Evolutionary conservation across 2,113 vertebrate species (phyloP), one percentile per base, ranked within the genome.

Genomic region (Sylvietta virens): DNA sequence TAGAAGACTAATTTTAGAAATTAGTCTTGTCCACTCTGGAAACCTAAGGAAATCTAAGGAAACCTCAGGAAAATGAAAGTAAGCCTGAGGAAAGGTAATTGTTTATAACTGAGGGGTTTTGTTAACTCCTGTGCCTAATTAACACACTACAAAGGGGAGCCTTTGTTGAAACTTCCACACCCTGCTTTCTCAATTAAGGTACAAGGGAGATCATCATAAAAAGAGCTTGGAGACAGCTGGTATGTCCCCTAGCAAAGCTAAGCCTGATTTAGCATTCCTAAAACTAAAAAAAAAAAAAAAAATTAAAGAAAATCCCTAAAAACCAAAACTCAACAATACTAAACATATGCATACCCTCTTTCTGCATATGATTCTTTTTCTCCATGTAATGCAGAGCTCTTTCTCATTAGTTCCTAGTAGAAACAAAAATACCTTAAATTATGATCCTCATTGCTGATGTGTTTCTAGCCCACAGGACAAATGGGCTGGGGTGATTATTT

Each of bases 101-200:
- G 83, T 93, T 88, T 94, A 69, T 88, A 92, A 95, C 93, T 86
- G 61, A 94, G 62, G 73, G 83, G 53, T 76, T 97, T 92, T 91
- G 85, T 96, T 91, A 96, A 95, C 81, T 95, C 84, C 76, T 76
- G 35, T 90, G 83, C 81, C 94, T 95, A 95, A 97, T 97, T 95
- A 97, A 80, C 88, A 88, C 69, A 60, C 65, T 77, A 93, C 85
- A 97, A 95, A 96, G 51, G 69, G 86, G 33, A 94, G 37, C 67
- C 62, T 96, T 95, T 96, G 94, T 95, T 96, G 82, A 92, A 94
- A 73, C 77, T 70, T 92, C 79, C 93, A 94, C 95, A 78, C 82
- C 85, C 94, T 70, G 67, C 58, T 94, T 92, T 95, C 72, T 85
- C 94, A 96, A 95, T 95, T 97, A 95, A 94, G 50, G 62, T 94